A percentile compares a stretch with the other conserved stretches of the same genome.
Conservation (phyloP, 2,113 vertebrate species). For the Xiphophorus maculatus region DNA sequence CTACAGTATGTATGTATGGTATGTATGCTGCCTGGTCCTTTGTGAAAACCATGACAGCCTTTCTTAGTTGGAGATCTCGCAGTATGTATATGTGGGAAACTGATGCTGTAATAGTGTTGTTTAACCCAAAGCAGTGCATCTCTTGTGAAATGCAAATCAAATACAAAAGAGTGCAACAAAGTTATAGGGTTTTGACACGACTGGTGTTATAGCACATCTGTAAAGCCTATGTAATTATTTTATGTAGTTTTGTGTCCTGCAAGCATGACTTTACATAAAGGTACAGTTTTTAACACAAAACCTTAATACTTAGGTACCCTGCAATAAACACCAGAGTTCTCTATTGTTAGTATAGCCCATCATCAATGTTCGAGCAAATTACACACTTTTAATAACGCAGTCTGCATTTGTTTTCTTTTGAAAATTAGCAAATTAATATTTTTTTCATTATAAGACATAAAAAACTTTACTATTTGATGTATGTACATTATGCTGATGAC, state of each 20-base stretch:
- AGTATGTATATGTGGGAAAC: neutral
- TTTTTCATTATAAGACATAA: conserved; percentile 16
- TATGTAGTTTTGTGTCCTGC: neutral
- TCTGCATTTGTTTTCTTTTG: conserved; percentile 30
- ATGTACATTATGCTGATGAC: conserved; percentile 10
- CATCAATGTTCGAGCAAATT: neutral
- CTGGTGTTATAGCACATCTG: neutral
- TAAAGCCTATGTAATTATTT: neutral
- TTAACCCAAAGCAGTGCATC: neutral
- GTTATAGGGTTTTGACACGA: neutral
- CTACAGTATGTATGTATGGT: neutral
- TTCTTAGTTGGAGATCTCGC: neutral
- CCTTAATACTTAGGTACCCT: neutral
- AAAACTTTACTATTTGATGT: conserved; percentile 20
- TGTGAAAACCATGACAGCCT: neutral
- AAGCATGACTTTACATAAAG: neutral
- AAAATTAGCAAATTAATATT: conserved; percentile 21
- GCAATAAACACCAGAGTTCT: neutral
- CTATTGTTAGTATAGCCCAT: neutral
- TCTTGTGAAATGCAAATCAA: neutral
- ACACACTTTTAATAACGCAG: neutral
- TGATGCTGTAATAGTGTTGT: no score
- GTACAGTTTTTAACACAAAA: neutral
- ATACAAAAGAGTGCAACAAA: neutral
- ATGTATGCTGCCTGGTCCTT: neutral